Base-by-base conservation (phyloP, 2,888 invertebrate genomes). In the Hirtodrosophila confusa region DNA sequence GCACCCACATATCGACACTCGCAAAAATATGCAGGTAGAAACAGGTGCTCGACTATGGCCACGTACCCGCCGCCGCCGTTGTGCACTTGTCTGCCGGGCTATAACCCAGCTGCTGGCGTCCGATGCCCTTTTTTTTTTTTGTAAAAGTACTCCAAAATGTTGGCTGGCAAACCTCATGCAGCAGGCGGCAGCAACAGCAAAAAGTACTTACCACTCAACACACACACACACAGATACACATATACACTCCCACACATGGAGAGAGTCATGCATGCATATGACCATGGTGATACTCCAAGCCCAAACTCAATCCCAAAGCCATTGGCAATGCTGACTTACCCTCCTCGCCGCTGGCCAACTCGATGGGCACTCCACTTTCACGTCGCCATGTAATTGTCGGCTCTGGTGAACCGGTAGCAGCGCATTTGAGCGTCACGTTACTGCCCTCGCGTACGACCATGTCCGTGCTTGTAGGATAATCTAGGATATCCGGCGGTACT, bases 361-460 rank as follows among this genome's bases (percentile, higher is more conserved):
- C 94, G 89, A 97, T 96, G 68, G 94, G 92, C 90, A 95, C 95
- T 76, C 95, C 94, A 89, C 95, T 95, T 92, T 97, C 97, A 80
- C 97, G 93, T 88, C 96, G 93, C 98, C 98, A 98, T 78, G 94
- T 95, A 91, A 98, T 97, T 86, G 94, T 95, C 36, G 98, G 98
- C 83, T 94, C 93, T 27, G 98, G 98, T 51, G 96, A 96, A 68
- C 98, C 97, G 47, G 95, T 96, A 53, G 97, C 97, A 54, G 96
- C 96, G 91, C 98, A 98, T 78, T 95, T 94, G 68, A 98, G 93
- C 88, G 96, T 96, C 86, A 97, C 95, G 80, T 97, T 95, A 67
- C 95, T 95, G 40, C 97, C 97, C 92, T 98, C 98, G 82, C 95
- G 93, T 50, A 96, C 96, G 47, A 96, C 96, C 94, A 96, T 96